Evolutionary conservation across 2,797 vertebrate genomes (phyloP).

Genomic region (Scolopax rusticola): DNA sequence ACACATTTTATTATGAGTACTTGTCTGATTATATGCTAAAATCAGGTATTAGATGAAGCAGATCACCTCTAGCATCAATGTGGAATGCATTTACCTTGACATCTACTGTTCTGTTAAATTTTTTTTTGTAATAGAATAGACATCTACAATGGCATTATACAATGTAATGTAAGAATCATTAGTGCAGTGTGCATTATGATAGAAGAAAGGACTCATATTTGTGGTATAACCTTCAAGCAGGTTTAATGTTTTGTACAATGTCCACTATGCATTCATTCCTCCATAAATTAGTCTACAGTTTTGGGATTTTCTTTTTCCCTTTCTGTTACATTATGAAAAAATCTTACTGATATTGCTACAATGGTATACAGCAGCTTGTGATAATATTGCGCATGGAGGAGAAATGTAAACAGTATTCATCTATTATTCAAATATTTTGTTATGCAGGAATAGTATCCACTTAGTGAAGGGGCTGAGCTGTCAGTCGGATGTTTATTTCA

Average conservation of each 20-base stretch:
- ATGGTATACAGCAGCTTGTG: background rate
- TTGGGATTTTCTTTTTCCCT: background rate
- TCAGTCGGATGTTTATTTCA: background rate
- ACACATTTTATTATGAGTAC: background rate
- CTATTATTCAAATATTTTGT: background rate
- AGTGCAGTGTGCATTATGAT: background rate
- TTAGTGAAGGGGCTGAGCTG: background rate
- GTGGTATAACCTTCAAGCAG: background rate
- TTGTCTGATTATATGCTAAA: background rate
- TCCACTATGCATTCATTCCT: background rate
- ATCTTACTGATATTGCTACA: background rate
- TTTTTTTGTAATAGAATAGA: background rate
- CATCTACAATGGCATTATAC: background rate
- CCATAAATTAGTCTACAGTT: background rate
- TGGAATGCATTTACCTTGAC: background rate
- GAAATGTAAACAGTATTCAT: background rate
- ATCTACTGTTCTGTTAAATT: background rate
- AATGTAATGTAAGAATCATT: background rate
- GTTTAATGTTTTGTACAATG: background rate
- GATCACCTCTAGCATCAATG: background rate
- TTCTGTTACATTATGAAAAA: background rate
- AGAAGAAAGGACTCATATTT: background rate
- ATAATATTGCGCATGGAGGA: background rate
- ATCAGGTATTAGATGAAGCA: background rate
- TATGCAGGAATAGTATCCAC: background rate